Evolutionary conservation across 2,888 invertebrate species (phyloP).

Genomic region (Cordilura impudica): DNA sequence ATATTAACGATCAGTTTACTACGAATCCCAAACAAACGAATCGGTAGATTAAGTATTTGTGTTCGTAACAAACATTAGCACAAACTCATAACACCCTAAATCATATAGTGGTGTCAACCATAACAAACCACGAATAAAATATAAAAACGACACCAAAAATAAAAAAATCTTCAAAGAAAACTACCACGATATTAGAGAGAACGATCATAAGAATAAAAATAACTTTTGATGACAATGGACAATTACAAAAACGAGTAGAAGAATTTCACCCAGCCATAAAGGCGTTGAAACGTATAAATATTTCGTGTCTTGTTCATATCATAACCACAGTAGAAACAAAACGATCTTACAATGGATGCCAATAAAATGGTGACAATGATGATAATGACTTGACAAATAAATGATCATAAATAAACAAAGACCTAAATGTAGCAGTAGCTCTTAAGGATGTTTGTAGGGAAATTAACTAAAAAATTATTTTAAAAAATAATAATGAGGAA

Average conservation of each 20-base stretch:
- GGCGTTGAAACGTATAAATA: conserved; percentile 18
- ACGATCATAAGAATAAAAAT: background rate
- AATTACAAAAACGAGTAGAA: conserved; percentile 3
- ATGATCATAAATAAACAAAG: conserved; percentile 1
- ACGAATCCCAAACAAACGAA: no score
- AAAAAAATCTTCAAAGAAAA: background rate
- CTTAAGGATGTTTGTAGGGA: background rate
- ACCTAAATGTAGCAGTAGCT: no score
- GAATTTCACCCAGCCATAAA: conserved; percentile 24
- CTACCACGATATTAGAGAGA: background rate
- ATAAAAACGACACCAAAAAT: background rate
- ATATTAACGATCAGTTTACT: no score
- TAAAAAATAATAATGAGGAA: background rate
- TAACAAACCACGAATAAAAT: no score
- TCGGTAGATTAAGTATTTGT: no score
- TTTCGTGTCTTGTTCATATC: conserved; percentile 1
- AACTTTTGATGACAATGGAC: background rate
- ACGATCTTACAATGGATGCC: conserved; percentile 10
- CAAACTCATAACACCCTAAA: no score
- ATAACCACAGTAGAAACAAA: conserved; percentile 24
- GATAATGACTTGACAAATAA: conserved; percentile 41
- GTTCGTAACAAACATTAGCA: no score
- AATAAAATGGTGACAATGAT: conserved; percentile 33
- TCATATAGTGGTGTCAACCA: no score
- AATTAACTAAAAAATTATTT: background rate